Conservation (phyloP, 2,797 vertebrate genomes). For the Tympanoctomys barrerae region DNA sequence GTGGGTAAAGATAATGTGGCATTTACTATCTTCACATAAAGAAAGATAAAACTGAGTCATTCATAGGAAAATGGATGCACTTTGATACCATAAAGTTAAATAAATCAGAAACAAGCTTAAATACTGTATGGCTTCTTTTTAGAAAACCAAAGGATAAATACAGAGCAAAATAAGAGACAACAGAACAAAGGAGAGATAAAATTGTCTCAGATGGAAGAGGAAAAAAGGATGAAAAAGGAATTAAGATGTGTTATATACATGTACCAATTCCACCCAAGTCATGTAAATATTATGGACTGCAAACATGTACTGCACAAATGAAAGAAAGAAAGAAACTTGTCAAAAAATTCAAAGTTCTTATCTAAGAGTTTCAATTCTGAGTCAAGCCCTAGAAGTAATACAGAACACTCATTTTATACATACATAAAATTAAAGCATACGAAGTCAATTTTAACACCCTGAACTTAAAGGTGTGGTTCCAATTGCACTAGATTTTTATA, state of each 20-base stretch:
- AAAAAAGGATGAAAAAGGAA: not conserved
- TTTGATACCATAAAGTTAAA: not conserved
- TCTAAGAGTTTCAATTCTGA: conserved; percentile 34
- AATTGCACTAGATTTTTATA: conserved; percentile 31
- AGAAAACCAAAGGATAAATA: not conserved
- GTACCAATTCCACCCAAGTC: not conserved
- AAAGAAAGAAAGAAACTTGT: not conserved
- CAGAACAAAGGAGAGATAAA: not conserved
- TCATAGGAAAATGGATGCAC: not conserved
- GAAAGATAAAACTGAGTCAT: not conserved
- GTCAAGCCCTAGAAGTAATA: not conserved
- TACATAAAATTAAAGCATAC: conserved; percentile 42
- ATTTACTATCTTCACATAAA: not conserved
- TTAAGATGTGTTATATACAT: not conserved
- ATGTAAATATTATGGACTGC: not conserved
- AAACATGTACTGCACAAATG: not conserved
- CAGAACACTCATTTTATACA: conserved; percentile 39
- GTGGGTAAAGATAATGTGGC: not conserved
- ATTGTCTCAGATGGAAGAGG: not conserved
- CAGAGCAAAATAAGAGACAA: not conserved
- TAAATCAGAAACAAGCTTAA: not conserved
- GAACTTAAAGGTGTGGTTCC: conserved; percentile 2
- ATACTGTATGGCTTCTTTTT: not conserved
- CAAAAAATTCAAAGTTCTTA: conserved; percentile 37
- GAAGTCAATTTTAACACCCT: conserved; percentile 20